Base-by-base conservation (phyloP, 2,113 vertebrate species). In the Enhydra lutris region DNA sequence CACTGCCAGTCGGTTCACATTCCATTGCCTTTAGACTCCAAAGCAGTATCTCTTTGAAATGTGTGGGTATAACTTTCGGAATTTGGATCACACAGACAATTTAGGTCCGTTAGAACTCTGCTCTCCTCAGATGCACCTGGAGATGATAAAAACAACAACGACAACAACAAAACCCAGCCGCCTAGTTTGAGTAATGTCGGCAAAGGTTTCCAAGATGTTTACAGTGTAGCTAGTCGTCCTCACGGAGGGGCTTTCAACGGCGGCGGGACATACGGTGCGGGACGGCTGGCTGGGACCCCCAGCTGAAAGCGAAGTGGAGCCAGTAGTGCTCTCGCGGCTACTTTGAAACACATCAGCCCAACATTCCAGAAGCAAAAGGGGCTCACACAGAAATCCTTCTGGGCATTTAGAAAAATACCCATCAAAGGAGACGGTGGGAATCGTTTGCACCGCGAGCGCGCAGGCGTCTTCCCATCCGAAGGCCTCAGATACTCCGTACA, bases 171-270 rank as follows among this genome's bases (percentile, higher is more conserved):
- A 83, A 76, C 3, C 86, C 50, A 95, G 71, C 63, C 98, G 94
- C 94, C 88, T 93, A 36, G 88, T 96, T 95, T 98, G 92, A 61
- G 96, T 71, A 57, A 95, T 74, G 94, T 39, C 78, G 95, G 71
- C 92, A 61, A 97, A 90, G 92, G 82, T 97, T 96, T 97, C 93
- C 97, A 93, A 96, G 98, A 86, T 45, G 83, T 97, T 96, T 97
- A 45, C 67, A 73, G 92, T 78, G 94, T 47, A 78, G 84, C 92
- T 63, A 39, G 87, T 59, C 85, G 93, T 81, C 95, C 92, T 96
- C 0, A 2, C 94, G 69, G 74, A 95, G 92, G 47, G 98, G 79
- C 59, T 97, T 95, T 97, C 98, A 96, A 95, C 85, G 74, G 52
- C 93, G 84, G 96, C 85, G 0, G 14, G 89, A 80, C 88, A 88